A percentile compares a stretch with the other conserved stretches of the same genome.
phyloP scores from a whole-genome alignment of 2,113 vertebrate genomes.

The Sceloporus undulatus region DNA sequence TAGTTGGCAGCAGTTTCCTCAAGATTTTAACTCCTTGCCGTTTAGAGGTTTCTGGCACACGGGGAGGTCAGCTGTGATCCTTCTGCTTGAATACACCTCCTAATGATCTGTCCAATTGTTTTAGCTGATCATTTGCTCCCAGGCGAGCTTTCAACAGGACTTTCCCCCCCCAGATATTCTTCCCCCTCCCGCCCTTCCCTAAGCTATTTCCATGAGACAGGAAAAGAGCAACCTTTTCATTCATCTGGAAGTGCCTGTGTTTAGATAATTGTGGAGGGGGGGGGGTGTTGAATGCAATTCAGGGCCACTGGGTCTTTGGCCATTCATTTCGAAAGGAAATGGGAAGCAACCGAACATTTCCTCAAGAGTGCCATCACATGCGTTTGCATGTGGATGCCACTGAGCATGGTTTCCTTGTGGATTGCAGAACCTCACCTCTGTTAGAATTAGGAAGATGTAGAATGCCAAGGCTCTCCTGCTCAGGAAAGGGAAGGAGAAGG shows the following conservation, averaged over 20 bases:
- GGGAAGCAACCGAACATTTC: background rate
- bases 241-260: background rate
- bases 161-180: background rate
- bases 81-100: conserved; percentile 68
- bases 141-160: conserved; percentile 37
- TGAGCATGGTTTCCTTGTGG: background rate
- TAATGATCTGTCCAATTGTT: conserved; percentile 54
- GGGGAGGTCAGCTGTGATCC: conserved; percentile 67
- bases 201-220: conserved; percentile 4
- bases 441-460: background rate
- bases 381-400: too few relatives aligned
- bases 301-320: too few relatives aligned
- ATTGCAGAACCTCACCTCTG: background rate
- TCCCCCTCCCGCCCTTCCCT: accelerated
- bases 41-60: conserved; percentile 7
- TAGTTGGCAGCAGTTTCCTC: background rate
- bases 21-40: conserved; percentile 21
- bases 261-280: background rate
- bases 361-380: background rate
- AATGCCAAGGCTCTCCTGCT: too few relatives aligned
- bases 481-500: too few relatives aligned
- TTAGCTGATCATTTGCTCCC: conserved; percentile 39
- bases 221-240: background rate
- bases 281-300: background rate
- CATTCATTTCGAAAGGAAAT: background rate